phyloP scores from a whole-genome alignment of 2,888 invertebrate genomes.

The Cetonia aurata region DNA sequence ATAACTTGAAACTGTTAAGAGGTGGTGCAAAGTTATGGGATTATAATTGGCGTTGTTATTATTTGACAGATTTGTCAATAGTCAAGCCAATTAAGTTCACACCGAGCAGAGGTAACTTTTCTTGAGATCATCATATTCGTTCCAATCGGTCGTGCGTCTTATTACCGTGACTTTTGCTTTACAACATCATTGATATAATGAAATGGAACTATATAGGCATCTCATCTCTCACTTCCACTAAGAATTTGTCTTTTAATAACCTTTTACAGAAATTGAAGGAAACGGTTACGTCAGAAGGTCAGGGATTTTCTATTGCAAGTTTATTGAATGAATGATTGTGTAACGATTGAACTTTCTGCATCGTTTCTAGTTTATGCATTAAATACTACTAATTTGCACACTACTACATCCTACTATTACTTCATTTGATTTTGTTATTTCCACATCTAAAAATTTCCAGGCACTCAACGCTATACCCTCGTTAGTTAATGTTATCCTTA shows the following conservation, averaged over 20 bases:
- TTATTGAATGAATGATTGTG: too few species aligned
- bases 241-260: not conserved
- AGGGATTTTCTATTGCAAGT: too few species aligned
- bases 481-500: too few species aligned
- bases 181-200: not conserved
- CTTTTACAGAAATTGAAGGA: not conserved
- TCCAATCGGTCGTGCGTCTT: constrained; percentile 26
- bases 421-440: too few species aligned
- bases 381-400: too few species aligned
- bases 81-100: constrained; percentile 32
- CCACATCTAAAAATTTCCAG: too few species aligned
- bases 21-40: constrained; percentile 1
- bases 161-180: constrained; percentile 20
- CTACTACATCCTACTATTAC: too few species aligned
- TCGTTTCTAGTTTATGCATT: too few species aligned
- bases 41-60: constrained; percentile 32
- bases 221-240: not conserved
- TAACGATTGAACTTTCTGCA: too few species aligned
- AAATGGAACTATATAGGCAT: constrained; percentile 14
- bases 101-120: not conserved
- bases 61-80: constrained; percentile 36
- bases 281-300: not conserved
- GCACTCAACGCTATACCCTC: too few species aligned
- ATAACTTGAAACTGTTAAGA: not conserved
- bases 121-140: constrained; percentile 21